Percentiles rank a stretch among this genome's conserved stretches.
Conservation (phyloP, 2,113 vertebrate species). For the Chaetops frenatus region DNA sequence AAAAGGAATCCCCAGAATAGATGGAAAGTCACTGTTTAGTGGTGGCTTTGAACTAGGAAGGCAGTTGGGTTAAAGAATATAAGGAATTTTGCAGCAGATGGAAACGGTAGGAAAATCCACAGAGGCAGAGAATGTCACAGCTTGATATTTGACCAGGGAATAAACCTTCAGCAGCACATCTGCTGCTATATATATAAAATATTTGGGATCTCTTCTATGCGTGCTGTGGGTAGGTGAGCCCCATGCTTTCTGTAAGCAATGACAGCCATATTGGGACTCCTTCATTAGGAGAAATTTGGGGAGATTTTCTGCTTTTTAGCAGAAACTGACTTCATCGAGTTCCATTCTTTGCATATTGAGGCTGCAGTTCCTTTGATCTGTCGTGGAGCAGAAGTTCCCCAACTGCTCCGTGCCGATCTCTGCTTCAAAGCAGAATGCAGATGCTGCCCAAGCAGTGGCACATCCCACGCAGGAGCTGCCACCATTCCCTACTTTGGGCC, state of each 20-base stretch:
- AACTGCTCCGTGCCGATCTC: not conserved
- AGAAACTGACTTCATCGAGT: not conserved
- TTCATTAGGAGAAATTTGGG: not conserved
- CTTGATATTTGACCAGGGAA: not conserved
- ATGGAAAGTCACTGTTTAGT: fast-evolving
- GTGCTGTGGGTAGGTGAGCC: not conserved
- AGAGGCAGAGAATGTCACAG: not conserved
- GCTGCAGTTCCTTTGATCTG: not conserved
- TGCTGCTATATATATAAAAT: not conserved
- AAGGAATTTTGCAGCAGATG: not conserved
- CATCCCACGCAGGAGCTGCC: not conserved
- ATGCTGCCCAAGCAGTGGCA: not conserved
- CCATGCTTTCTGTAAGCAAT: fast-evolving
- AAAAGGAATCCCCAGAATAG: not conserved
- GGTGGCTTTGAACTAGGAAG: not conserved
- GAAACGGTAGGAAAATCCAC: not conserved
- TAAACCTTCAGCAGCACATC: not conserved
- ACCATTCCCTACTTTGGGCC: not conserved
- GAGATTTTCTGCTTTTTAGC: not conserved
- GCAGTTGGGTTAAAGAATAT: not conserved
- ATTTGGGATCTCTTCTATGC: not conserved
- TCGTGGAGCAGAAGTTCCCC: not conserved
- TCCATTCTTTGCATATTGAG: not conserved
- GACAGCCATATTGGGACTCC: not conserved
- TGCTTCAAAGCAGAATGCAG: not conserved